phyloP scores from a whole-genome alignment of 2,797 vertebrate genomes.

The Dendrocincla fuliginosa region DNA sequence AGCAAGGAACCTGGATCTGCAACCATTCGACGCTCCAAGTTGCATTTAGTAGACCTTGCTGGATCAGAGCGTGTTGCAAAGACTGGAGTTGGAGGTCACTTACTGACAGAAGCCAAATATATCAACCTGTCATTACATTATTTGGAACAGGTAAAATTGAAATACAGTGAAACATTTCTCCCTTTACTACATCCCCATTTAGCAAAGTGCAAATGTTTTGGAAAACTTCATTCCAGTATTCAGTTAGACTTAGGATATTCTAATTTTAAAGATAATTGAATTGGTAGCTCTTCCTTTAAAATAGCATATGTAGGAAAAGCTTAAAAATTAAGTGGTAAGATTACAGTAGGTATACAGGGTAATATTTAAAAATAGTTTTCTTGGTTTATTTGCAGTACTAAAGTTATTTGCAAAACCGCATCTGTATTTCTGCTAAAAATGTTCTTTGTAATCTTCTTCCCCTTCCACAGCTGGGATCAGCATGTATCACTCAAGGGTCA shows the following conservation, averaged over 20 bases:
- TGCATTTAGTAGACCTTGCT: conserved; percentile 95
- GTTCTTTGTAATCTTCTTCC: neutral
- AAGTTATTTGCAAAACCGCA: neutral
- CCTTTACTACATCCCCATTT: neutral
- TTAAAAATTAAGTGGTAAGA: neutral
- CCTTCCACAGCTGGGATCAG: neutral
- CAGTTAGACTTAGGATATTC: neutral
- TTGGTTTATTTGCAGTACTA: neutral
- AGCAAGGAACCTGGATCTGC: conserved; percentile 90
- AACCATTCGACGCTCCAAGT: conserved; percentile 85
- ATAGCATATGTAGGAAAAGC: neutral
- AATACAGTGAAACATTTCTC: neutral
- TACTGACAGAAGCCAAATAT: conserved; percentile 95
- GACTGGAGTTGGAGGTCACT: conserved; percentile 87
- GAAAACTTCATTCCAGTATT: neutral
- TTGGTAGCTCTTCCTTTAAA: neutral
- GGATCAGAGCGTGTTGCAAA: conserved; percentile 94
- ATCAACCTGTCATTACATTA: conserved; percentile 96
- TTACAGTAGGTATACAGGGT: neutral
- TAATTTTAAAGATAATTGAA: neutral
- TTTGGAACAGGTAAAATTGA: conserved; percentile 88
- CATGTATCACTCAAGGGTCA: neutral
- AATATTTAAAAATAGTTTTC: neutral
- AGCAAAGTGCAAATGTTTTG: neutral
- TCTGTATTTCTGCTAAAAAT: neutral